Percentiles rank a stretch among this genome's conserved stretches.
These are phyloP conservation scores for Latrodectus geometricus DNA, from an alignment of 1,140 invertebrate genomes.

Conservation along the genomic window DNA sequence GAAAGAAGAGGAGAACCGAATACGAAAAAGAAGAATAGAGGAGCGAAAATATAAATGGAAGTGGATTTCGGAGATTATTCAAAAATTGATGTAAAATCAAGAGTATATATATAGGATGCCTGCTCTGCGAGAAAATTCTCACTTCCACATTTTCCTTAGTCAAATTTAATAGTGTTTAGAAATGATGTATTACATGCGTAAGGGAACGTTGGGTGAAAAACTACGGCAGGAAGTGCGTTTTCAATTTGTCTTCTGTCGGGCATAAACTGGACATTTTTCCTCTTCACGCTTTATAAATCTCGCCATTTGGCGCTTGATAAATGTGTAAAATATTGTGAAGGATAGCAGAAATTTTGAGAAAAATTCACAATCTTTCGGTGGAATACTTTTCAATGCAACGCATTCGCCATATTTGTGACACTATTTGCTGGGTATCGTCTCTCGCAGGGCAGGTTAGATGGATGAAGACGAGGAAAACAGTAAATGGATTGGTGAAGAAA, in stretches of 20 bases:
- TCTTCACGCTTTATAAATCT: slow-evolving; percentile 43
- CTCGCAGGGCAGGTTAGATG: too few species aligned
- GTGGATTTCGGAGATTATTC: too few species aligned
- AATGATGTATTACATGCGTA: slow-evolving; percentile 28
- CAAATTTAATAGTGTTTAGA: slow-evolving; percentile 60
- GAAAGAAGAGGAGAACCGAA: too few species aligned
- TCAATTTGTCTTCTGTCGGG: slow-evolving; percentile 56
- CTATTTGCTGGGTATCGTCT: background rate
- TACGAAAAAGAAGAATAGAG: too few species aligned
- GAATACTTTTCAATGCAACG: background rate
- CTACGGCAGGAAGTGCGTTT: slow-evolving; percentile 20
- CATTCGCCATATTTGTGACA: background rate
- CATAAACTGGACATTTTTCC: slow-evolving; percentile 56
- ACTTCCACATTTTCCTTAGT: slow-evolving; percentile 23
- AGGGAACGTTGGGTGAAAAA: background rate
- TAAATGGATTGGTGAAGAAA: too few species aligned
- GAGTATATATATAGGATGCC: background rate
- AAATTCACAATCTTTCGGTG: background rate
- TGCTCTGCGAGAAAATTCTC: background rate
- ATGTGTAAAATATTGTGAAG: slow-evolving; percentile 22
- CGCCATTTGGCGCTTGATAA: slow-evolving; percentile 24
- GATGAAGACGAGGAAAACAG: too few species aligned
- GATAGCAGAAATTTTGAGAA: slow-evolving; percentile 21
- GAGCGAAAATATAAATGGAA: too few species aligned
- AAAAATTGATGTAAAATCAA: too few species aligned